These are phyloP conservation scores for Molothrus ater DNA, from an alignment of 2,797 vertebrate genomes.

Conservation along the genomic window DNA sequence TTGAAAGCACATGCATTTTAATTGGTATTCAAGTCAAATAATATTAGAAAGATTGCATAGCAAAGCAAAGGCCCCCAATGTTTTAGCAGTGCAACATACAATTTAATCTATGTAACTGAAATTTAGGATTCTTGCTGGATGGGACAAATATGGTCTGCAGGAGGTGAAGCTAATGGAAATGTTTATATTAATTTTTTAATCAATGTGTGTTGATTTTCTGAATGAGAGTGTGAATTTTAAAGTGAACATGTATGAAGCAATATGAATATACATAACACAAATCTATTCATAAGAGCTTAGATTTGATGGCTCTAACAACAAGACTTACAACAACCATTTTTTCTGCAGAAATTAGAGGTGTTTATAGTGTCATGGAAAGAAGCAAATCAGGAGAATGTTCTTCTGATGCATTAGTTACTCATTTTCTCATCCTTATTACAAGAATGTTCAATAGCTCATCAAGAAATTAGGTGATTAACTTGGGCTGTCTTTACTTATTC, in stretches of 20 bases:
- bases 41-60: not conserved
- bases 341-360: conserved; percentile 57
- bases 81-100: not conserved
- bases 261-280: not conserved
- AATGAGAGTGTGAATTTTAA: not conserved
- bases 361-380: conserved; percentile 29
- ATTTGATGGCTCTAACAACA: not conserved
- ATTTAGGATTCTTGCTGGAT: not conserved
- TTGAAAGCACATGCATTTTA: not conserved
- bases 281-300: not conserved
- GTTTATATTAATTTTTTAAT: not conserved
- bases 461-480: not conserved
- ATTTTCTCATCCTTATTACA: conserved; percentile 20
- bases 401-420: conserved; percentile 42
- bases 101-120: not conserved
- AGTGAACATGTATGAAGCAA: not conserved
- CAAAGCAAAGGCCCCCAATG: not conserved
- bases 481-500: not conserved
- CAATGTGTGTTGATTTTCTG: not conserved
- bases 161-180: not conserved
- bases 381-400: not conserved
- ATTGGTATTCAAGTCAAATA: not conserved
- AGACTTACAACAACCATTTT: conserved; percentile 11
- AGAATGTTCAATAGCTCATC: conserved; percentile 14
- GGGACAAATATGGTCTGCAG: not conserved